phyloP scores from a whole-genome alignment of 1,140 invertebrate species.

The Homarus americanus region DNA sequence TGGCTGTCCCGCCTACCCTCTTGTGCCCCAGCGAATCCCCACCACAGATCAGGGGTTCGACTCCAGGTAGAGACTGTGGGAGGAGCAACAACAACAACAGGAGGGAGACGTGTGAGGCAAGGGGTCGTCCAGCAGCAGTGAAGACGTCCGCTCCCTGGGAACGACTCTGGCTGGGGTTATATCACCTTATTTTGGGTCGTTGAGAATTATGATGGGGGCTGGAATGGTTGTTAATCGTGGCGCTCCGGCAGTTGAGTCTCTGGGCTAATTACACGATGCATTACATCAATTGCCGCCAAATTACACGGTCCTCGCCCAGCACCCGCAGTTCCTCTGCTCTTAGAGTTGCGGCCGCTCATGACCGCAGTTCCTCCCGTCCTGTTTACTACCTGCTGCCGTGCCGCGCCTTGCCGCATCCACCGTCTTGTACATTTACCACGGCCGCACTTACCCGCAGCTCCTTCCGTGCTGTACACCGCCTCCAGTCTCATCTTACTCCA shows the following conservation, averaged over 20 bases:
- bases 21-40: neutral
- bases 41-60: too few species aligned
- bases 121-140: too few species aligned
- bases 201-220: neutral
- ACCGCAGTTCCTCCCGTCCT: neutral
- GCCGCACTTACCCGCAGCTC: too few species aligned
- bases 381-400: too few species aligned
- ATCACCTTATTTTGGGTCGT: constrained; percentile 48
- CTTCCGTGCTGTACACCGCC: too few species aligned
- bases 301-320: neutral
- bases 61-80: too few species aligned
- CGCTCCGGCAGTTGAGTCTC: constrained; percentile 1
- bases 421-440: too few species aligned
- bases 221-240: constrained; percentile 38
- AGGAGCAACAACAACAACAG: too few species aligned
- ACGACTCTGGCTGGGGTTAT: neutral
- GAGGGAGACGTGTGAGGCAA: too few species aligned
- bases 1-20: neutral
- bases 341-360: neutral
- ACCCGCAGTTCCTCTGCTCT: constrained; percentile 26
- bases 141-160: neutral
- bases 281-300: constrained; percentile 32
- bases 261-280: constrained; percentile 43
- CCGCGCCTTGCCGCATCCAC: neutral
- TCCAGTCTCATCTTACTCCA: too few species aligned